Base-by-base conservation (phyloP, 2,797 vertebrate genomes). In the Chaetodon trifasciatus region DNA sequence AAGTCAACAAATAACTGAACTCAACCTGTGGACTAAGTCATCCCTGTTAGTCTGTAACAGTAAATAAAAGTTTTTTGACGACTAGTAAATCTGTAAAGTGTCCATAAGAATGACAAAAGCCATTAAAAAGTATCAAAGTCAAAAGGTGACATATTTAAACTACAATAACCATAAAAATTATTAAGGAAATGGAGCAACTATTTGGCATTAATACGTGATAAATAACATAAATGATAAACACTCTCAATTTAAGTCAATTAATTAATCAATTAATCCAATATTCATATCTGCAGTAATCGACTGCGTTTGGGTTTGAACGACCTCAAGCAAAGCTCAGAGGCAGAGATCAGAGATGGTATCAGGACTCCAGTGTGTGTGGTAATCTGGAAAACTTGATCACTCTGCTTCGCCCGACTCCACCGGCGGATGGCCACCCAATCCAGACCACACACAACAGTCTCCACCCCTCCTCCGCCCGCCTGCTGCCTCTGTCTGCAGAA, bases 321-420 rank as follows among this genome's bases (percentile, higher is more conserved):
- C 24, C 12, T 2, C 19, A n/a, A 62, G 52, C 76, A 39, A 63
- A 60, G 63, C 24, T n/a, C 24, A 47, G 61, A 75, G 50, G 67
- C 70, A 74, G 50, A 67, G 75, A 77, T 87, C 70, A 78, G 47
- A 76, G 77, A 86, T 88, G 16, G 13, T 19, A 81, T 86, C 81
- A 74, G 55, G 67, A 23, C 40, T 47, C 40, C 49, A 39, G 62
- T 74, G 78, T 89, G 91, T 93, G 92, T 89, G 90, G 88, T 84
- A 80, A 89, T 86, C 83, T 89, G 65, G 46, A 70, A 42, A 49
- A 86, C 81, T 78, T 81, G 87, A 92, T 84, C 73, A 81, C 52
- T 83, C 67, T n/a, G 82, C 84, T 88, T 90, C 64, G 71, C 87
- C 81, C 46, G 74, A 90, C 89, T 93, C 93, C 90, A 87, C 66